These are phyloP conservation scores for Columba janthina DNA, from an alignment of 2,113 vertebrate species.

Conservation along the genomic window DNA sequence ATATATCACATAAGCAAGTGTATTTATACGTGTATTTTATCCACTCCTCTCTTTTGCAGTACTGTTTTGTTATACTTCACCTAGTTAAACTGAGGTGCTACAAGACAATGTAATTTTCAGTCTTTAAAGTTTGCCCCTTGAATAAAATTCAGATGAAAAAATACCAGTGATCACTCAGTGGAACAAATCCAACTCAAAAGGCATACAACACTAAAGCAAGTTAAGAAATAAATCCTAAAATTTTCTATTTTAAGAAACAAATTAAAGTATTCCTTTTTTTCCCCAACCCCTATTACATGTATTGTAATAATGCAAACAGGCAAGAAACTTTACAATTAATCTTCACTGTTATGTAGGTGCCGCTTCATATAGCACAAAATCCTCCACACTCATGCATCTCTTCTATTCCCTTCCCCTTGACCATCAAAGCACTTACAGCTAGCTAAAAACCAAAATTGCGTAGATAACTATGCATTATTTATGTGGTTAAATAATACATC, in stretches of 20 bases:
- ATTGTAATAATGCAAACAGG: not conserved
- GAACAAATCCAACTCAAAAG: not conserved
- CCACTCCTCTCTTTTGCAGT: not conserved
- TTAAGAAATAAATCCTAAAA: not conserved
- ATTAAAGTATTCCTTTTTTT: not conserved
- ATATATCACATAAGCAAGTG: fast-evolving
- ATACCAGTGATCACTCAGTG: not conserved
- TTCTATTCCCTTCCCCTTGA: not conserved
- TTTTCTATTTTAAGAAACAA: not conserved
- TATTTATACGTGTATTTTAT: not conserved
- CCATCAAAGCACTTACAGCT: not conserved
- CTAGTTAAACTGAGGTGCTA: not conserved
- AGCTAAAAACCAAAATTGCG: not conserved
- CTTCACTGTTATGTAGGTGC: not conserved
- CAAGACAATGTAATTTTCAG: not conserved
- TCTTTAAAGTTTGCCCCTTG: not conserved
- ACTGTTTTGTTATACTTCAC: not conserved
- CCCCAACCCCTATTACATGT: not conserved
- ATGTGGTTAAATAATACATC: not conserved
- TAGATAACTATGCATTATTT: not conserved
- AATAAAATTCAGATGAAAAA: not conserved
- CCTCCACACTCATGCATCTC: not conserved
- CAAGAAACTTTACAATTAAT: not conserved
- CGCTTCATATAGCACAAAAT: not conserved
- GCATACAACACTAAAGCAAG: not conserved